Base-by-base conservation (phyloP, 1,140 invertebrate species). In the Carposina sasakii region DNA sequence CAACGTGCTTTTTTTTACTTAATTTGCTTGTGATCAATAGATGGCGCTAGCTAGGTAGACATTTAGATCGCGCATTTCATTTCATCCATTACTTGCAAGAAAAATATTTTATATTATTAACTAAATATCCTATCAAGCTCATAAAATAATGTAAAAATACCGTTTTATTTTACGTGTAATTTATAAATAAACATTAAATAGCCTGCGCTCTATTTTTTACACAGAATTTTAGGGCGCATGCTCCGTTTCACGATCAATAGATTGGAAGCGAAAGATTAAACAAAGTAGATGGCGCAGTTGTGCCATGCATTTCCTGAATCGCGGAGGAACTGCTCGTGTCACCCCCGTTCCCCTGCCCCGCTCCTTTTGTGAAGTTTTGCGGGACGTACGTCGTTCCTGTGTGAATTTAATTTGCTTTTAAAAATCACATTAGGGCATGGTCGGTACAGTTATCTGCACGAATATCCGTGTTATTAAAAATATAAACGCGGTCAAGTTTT, bases 361-460 rank as follows among this genome's bases (percentile, higher is more conserved):
- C 79, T 78, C 78, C 75, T 76, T 81, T 79, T 72, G 76, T 79
- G 76, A 76, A 71, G 72, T 71, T 74, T 81, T n/a, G 75, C 56
- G 72, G 71, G 73, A 71, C 72, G 68, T 69, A 50, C 54, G 60
- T 63, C 44, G 60, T 68, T 75, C 77, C 71, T 64, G 60, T 78
- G 58, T 39, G 19, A 21, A n/a, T n/a, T 28, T 68, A 76, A 76
- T 64, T 67, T 67, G 50, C 54, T 61, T 45, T 53, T 54, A 70
- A 68, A 74, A 76, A 67, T 78, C 71, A 63, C 68, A 76, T 71
- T 76, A 79, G 79, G 79, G 79, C 69, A 83, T 83, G 77, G 76
- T 83, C 69, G 74, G 60, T 76, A 77, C 69, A 79, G 71, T 78
- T 76, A 70, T 71, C 67, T 56, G 61, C 60, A 61, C 54, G 52